Evolutionary conservation across 53 echinoderm and acorn worm species (phyloP), one percentile per base, ranked within the genome.

Genomic region (Temnopleurus reevesii): DNA sequence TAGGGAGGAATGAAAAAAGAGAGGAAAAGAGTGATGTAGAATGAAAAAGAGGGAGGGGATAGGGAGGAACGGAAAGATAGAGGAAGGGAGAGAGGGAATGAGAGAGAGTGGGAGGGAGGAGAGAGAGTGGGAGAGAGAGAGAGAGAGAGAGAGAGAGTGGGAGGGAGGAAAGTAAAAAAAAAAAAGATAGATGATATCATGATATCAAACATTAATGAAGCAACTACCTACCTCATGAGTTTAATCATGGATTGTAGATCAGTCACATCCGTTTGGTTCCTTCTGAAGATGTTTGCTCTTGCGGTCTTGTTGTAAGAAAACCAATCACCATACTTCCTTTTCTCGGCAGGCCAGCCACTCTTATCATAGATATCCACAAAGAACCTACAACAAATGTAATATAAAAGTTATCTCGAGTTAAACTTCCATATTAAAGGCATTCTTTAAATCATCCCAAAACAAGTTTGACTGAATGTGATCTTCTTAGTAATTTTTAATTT

Each of bases 201-300:
- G n/a, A n/a, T n/a, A n/a, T 17, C 13, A 59, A 12, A 59, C 23
- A 27, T 53, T 53, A 5, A 12, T 59, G 81, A 5, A 51, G 35
- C 4, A 28, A 35, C 49, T 21, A 49, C 49, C 53, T 55, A 99
- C 99, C 99, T 96, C 95, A 99, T 99, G 25, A 99, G 91, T 80
- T 92, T 96, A 25, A 96, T 94, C 93, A 99, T 90, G 36, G 94
- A 91, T 8, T 92, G 66, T 57, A 96, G 47, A 53, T 99, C 93
- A 15, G 77, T 90, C 34, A 96, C 94, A 77, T 93, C 86, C 4
- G 83, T 89, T 17, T 99, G 94, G 71, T 99, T 93, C 29, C 99
- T 90, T 49, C 86, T 77, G 84, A 99, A 99, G 47, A 99, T 99
- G 36, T 93, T 93, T 4, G 96, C 96, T 76, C 99, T 86, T 0